These are phyloP conservation scores for Tragelaphus eurycerus DNA, from an alignment of 2,797 vertebrate genomes.

Conservation along the genomic window DNA sequence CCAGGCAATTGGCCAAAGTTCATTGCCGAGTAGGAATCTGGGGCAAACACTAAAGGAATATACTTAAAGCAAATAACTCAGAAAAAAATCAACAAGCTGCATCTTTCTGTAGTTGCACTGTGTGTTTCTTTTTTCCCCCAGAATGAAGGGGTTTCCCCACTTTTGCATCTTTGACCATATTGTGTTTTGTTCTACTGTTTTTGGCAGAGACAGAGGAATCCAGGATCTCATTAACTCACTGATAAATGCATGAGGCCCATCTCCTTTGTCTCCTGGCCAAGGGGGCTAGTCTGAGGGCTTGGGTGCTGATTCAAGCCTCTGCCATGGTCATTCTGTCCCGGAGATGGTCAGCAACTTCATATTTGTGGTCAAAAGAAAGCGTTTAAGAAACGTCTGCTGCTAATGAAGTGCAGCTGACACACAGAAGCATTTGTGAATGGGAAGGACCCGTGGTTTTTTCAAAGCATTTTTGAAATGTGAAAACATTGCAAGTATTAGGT, in stretches of 20 bases:
- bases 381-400: neutral
- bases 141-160: neutral
- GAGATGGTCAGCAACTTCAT: neutral
- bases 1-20: neutral
- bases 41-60: neutral
- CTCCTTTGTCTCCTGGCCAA: neutral
- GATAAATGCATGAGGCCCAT: neutral
- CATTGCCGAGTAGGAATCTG: fast-evolving
- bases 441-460: neutral
- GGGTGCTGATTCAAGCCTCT: slow-evolving; percentile 18
- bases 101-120: neutral
- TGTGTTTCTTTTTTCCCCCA: neutral
- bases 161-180: neutral
- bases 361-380: slow-evolving; percentile 27
- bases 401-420: slow-evolving; percentile 39
- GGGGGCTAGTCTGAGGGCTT: neutral
- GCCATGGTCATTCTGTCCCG: fast-evolving
- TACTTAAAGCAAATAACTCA: neutral
- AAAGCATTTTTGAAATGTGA: neutral
- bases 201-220: neutral
- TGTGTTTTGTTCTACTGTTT: neutral
- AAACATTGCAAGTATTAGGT: fast-evolving
- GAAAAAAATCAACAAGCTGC: neutral
- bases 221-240: neutral
- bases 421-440: neutral